Evolutionary conservation across 2,797 vertebrate genomes (phyloP), one percentile per base, ranked within the genome.

Genomic region (Typhlichthys subterraneus): DNA sequence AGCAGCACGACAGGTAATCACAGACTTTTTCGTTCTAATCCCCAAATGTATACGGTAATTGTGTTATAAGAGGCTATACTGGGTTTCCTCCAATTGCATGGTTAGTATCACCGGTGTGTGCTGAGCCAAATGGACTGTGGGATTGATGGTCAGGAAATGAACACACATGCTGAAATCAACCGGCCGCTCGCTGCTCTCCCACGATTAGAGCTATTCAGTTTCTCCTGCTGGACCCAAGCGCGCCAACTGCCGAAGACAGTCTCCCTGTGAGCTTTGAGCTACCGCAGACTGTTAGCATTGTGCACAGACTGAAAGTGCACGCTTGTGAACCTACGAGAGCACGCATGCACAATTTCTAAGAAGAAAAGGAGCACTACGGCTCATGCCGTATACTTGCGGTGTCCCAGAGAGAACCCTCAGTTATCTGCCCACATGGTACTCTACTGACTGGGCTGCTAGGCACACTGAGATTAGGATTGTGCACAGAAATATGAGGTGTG

Each of bases 91-190:
- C 76, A 85, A 67, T 85, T 72, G 73, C 79, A 84, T 87, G 87
- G 80, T 89, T 83, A 85, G 78, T 80, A 86, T 88, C 80, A 83
- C 66, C 62, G 31, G 78, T 77, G 76, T 75, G 69, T 57, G 46
- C 68, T 57, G 77, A 81, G 83, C 85, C 85, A 85, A 85, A 82
- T 67, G 69, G 76, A 81, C 84, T 81, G 80, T 86, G 84, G 84
- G 77, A 90, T 87, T 89, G 87, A 89, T 88, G 83, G 82, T 83
- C 81, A 87, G 88, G 89, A 89, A 92, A 88, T 89, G 83, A 90
- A 84, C 85, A 85, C 83, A 87, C 83, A 88, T 83, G 83, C 83
- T 84, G 79, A 88, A 87, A 88, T 89, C 80, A 88, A 81, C 73
- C 54, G 76, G 67, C 81, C 67, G 73, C 81, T 79, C 76, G 69